Conservation (phyloP, 2,797 vertebrate genomes). For the Parambassis ranga region DNA sequence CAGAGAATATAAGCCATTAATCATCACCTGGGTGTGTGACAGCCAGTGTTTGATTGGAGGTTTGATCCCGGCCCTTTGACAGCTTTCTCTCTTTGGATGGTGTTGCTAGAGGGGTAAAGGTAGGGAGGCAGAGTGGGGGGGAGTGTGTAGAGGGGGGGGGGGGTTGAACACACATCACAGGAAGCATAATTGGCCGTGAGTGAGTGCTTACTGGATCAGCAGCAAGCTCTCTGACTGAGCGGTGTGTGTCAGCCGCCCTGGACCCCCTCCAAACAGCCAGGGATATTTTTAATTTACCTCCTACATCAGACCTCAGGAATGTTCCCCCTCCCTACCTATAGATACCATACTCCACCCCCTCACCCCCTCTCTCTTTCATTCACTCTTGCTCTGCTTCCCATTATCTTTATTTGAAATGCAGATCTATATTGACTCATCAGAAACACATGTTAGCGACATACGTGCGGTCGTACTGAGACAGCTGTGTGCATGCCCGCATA, state of each 20-base stretch:
- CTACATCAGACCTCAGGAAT: slow-evolving; percentile 76
- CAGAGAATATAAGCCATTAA: slow-evolving; percentile 83
- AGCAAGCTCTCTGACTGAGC: slow-evolving; percentile 68
- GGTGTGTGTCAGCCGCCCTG: slow-evolving; percentile 62
- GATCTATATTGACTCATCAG: slow-evolving; percentile 94
- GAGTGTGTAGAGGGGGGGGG: not conserved
- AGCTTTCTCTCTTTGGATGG: slow-evolving; percentile 62
- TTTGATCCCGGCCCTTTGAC: slow-evolving; percentile 72
- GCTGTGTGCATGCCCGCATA: not conserved
- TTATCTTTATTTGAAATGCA: slow-evolving; percentile 98
- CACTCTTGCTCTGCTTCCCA: slow-evolving; percentile 87
- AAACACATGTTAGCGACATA: slow-evolving; percentile 88
- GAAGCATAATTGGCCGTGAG: slow-evolving; percentile 73
- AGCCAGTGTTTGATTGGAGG: slow-evolving; percentile 72
- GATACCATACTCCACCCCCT: slow-evolving; percentile 71
- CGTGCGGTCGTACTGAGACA: slow-evolving; percentile 13
- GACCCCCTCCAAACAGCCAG: slow-evolving; percentile 69
- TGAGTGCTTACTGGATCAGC: slow-evolving; percentile 74
- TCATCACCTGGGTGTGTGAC: slow-evolving; percentile 79
- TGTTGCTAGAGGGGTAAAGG: slow-evolving; percentile 65
- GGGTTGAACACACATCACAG: slow-evolving; percentile 70
- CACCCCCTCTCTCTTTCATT: slow-evolving; percentile 69
- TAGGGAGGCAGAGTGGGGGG: slow-evolving; percentile 21
- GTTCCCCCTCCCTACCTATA: slow-evolving; percentile 82
- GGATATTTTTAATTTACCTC: slow-evolving; percentile 79